phyloP scores from a whole-genome alignment of 2,888 invertebrate genomes.

The Tineola bisselliella region DNA sequence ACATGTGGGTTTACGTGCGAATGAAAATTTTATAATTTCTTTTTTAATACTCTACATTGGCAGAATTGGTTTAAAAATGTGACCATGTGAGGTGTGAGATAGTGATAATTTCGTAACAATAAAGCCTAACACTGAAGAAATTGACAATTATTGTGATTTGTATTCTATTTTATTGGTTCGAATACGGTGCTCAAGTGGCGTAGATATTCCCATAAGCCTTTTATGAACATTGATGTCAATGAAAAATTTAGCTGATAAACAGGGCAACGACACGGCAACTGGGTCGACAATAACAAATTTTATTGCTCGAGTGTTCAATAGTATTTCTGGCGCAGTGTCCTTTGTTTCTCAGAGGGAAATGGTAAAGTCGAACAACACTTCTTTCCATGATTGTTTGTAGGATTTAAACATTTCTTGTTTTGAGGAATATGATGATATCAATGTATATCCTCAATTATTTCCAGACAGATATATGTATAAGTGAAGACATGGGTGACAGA shows the following conservation, averaged over 20 bases:
- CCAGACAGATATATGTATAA: conserved; percentile 13
- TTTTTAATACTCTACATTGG: too few species aligned
- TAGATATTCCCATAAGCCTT: conserved; percentile 38
- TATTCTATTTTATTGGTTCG: conserved; percentile 19
- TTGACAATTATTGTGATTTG: neutral
- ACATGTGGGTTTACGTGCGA: too few species aligned
- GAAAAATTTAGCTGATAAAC: conserved; percentile 47
- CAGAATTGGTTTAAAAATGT: too few species aligned
- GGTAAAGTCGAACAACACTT: conserved; percentile 24
- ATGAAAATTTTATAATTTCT: too few species aligned
- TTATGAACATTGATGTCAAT: conserved; percentile 29
- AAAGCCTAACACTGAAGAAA: neutral
- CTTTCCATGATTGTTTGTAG: neutral
- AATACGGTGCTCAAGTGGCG: conserved; percentile 24
- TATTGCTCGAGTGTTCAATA: conserved; percentile 21
- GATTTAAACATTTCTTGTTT: neutral
- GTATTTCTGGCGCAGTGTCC: conserved; percentile 35
- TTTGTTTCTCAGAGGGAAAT: conserved; percentile 30
- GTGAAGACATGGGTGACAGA: conserved; percentile 1
- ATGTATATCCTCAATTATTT: conserved; percentile 23
- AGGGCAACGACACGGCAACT: neutral
- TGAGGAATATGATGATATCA: neutral
- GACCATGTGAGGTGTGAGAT: neutral
- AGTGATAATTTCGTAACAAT: conserved; percentile 8
- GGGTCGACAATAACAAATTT: conserved; percentile 1